Evolutionary conservation across 1,140 invertebrate species (phyloP).

Genomic region (Drosophila lini): DNA sequence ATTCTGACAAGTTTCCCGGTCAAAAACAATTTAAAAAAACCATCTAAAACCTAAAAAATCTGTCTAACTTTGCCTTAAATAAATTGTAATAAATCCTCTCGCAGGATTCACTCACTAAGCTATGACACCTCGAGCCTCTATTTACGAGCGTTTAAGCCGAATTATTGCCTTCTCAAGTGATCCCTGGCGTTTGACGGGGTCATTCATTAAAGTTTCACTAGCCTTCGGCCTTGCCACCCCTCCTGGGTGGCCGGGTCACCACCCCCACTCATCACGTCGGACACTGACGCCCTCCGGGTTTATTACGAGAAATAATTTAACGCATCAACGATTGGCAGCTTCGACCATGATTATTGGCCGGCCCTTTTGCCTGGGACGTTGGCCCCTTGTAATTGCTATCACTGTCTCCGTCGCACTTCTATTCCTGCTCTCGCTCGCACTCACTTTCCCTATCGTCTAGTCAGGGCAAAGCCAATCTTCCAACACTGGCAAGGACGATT

Average conservation of each 20-base stretch:
- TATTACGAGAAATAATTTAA: conserved; percentile 70
- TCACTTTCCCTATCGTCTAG: not conserved
- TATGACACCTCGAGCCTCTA: conserved; percentile 3
- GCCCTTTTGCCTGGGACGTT: conserved; percentile 9
- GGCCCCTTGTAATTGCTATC: conserved; percentile 49
- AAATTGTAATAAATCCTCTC: not conserved
- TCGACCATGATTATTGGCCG: conserved; percentile 61
- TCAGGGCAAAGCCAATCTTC: not conserved
- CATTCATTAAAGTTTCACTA: conserved; percentile 42
- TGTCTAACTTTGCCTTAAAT: too few relatives aligned
- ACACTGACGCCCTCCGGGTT: conserved; percentile 9
- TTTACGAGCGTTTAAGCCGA: conserved; percentile 23
- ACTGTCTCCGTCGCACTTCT: conserved; percentile 20
- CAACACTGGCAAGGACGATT: not conserved
- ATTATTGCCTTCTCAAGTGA: conserved; percentile 31
- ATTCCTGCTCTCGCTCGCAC: not conserved
- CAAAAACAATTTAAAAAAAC: too few relatives aligned
- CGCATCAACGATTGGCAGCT: conserved; percentile 63
- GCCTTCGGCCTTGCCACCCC: not conserved
- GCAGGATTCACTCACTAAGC: not conserved
- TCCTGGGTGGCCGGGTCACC: not conserved
- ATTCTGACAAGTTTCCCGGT: too few relatives aligned
- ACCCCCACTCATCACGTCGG: not conserved
- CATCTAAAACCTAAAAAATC: too few relatives aligned
- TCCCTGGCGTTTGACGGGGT: conserved; percentile 21